Evolutionary conservation across 2,797 vertebrate genomes (phyloP).

Genomic region (Ispidina lecontei): DNA sequence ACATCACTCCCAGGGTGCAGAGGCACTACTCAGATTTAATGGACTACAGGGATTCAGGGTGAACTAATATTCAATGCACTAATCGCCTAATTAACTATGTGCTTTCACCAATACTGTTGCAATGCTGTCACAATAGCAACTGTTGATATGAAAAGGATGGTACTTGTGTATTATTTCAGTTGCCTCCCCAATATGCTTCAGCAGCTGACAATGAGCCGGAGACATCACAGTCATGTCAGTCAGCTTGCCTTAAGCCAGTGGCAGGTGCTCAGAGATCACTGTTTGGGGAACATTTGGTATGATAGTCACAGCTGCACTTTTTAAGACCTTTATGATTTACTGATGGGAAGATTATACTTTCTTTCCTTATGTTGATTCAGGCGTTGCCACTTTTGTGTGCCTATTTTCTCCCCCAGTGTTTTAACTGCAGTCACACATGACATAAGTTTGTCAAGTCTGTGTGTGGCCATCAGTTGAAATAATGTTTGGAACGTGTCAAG

Average conservation of each 20-base stretch:
- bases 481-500: background rate
- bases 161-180: background rate
- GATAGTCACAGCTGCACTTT: background rate
- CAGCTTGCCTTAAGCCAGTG: background rate
- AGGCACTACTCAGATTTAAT: background rate
- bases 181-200: background rate
- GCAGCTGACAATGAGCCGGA: constrained; percentile 43
- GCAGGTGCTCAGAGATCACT: constrained; percentile 26
- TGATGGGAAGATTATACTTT: background rate
- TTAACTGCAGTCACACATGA: background rate
- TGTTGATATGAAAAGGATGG: background rate
- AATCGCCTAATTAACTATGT: background rate
- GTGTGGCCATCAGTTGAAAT: background rate
- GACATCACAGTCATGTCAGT: background rate
- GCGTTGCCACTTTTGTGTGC: background rate
- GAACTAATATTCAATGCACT: background rate
- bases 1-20: background rate
- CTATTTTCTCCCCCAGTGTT: fast-evolving
- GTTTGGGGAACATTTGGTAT: background rate
- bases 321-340: background rate
- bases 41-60: background rate
- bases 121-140: background rate
- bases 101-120: background rate
- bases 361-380: background rate
- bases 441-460: background rate